These are phyloP conservation scores for Patella ulyssiponensis DNA, from an alignment of 2,888 invertebrate genomes.

Conservation along the genomic window DNA sequence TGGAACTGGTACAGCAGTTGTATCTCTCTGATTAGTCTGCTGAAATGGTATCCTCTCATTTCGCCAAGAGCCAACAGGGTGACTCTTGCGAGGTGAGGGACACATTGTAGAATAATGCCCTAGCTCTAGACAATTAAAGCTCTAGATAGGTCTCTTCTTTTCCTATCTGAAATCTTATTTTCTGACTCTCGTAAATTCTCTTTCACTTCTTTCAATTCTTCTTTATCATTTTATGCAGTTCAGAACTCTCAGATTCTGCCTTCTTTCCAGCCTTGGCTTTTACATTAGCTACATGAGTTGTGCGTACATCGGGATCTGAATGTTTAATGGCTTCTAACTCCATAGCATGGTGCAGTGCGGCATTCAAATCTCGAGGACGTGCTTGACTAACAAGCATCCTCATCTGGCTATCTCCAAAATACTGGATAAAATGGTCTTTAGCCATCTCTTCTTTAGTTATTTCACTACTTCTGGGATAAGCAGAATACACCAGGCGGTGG, in stretches of 20 bases:
- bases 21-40: neutral
- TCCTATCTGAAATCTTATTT: too few species aligned
- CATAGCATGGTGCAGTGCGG: neutral
- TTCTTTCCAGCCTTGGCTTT: neutral
- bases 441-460: neutral
- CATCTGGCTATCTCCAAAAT: constrained; percentile 4
- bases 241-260: neutral
- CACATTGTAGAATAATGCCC: neutral
- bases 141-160: neutral
- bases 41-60: neutral
- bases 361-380: neutral
- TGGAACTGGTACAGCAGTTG: neutral
- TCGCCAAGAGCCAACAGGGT: neutral
- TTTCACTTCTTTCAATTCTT: neutral
- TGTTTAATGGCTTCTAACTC: neutral
- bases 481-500: neutral
- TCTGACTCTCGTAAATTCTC: neutral
- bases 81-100: neutral
- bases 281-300: neutral
- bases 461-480: neutral
- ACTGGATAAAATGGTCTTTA: neutral
- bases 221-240: neutral
- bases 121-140: constrained; percentile 1
- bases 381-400: neutral
- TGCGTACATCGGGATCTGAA: neutral